These are phyloP conservation scores for Drepana falcataria DNA, from an alignment of 2,888 invertebrate genomes.

Conservation along the genomic window DNA sequence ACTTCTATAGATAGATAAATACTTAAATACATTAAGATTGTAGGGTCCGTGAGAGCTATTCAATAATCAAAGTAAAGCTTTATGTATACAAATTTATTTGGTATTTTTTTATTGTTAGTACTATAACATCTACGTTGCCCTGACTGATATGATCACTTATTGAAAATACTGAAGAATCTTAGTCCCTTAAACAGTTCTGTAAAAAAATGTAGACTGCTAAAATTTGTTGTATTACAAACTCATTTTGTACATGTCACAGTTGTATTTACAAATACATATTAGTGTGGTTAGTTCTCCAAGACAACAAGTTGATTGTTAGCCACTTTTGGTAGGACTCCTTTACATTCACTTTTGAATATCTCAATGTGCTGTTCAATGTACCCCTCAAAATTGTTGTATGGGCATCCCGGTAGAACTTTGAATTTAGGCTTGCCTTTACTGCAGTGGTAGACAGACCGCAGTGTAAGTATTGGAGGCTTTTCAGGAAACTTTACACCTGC, in stretches of 20 bases:
- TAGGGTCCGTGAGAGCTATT: too few relatives aligned
- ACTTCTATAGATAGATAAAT: too few relatives aligned
- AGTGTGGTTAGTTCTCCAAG: constrained; percentile 38
- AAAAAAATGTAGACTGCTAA: too few relatives aligned
- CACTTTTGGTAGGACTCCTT: constrained; percentile 32
- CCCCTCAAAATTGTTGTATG: constrained; percentile 66
- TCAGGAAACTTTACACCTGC: constrained; percentile 74
- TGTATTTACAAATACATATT: background rate
- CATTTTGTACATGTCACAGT: background rate
- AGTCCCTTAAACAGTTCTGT: too few relatives aligned
- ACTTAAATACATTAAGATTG: too few relatives aligned
- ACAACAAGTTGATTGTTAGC: constrained; percentile 36
- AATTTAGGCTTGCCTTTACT: constrained; percentile 63
- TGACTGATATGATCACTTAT: too few relatives aligned
- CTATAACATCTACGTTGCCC: too few relatives aligned
- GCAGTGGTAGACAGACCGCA: constrained; percentile 79
- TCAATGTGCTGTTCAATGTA: constrained; percentile 71
- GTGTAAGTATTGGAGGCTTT: constrained; percentile 69
- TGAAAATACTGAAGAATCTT: too few relatives aligned
- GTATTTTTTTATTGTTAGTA: too few relatives aligned
- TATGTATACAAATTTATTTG: too few relatives aligned
- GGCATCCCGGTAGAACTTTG: constrained; percentile 59
- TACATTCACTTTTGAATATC: constrained; percentile 69
- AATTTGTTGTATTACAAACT: too few relatives aligned
- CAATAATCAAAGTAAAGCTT: too few relatives aligned